phyloP scores from a whole-genome alignment of 1,140 invertebrate genomes.

The Anthonomus grandis region DNA sequence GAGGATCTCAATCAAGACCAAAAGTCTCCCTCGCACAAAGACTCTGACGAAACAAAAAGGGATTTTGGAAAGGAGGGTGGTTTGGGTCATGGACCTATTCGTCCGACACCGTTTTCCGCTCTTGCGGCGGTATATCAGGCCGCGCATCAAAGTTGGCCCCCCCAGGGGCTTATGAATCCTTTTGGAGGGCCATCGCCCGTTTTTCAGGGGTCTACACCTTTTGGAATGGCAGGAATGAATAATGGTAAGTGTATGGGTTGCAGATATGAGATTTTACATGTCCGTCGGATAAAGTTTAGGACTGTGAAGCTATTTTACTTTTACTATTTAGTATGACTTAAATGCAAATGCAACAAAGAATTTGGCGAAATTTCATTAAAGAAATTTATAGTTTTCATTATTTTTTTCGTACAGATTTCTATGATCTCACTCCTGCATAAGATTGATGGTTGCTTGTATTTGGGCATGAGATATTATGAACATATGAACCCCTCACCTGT shows the following conservation, averaged over 20 bases:
- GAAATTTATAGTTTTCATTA: too few relatives aligned
- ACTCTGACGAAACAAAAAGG: constrained; percentile 26
- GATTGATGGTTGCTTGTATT: too few relatives aligned
- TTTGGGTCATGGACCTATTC: constrained; percentile 54
- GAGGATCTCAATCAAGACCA: constrained; percentile 60
- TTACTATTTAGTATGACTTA: too few relatives aligned
- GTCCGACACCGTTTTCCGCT: constrained; percentile 65
- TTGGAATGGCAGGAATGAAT: constrained; percentile 59
- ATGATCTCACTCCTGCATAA: too few relatives aligned
- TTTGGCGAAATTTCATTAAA: too few relatives aligned
- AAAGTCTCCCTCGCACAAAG: constrained; percentile 31
- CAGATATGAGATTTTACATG: too few relatives aligned
- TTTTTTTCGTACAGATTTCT: too few relatives aligned
- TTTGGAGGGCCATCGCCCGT: constrained; percentile 53
- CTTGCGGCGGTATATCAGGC: constrained; percentile 55
- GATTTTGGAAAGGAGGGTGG: constrained; percentile 40
- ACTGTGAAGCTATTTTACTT: too few relatives aligned
- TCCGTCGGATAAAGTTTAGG: too few relatives aligned
- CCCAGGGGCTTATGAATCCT: constrained; percentile 55
- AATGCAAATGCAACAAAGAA: too few relatives aligned
- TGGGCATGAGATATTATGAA: too few relatives aligned
- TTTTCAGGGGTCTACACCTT: constrained; percentile 55
- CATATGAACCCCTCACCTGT: too few relatives aligned
- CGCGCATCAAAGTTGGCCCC: constrained; percentile 51
- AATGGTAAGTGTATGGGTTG: constrained; percentile 53